Percentiles rank a stretch among this genome's conserved stretches.
These are phyloP conservation scores for Papilio dardanus DNA, from an alignment of 1,140 invertebrate species.

Conservation along the genomic window DNA sequence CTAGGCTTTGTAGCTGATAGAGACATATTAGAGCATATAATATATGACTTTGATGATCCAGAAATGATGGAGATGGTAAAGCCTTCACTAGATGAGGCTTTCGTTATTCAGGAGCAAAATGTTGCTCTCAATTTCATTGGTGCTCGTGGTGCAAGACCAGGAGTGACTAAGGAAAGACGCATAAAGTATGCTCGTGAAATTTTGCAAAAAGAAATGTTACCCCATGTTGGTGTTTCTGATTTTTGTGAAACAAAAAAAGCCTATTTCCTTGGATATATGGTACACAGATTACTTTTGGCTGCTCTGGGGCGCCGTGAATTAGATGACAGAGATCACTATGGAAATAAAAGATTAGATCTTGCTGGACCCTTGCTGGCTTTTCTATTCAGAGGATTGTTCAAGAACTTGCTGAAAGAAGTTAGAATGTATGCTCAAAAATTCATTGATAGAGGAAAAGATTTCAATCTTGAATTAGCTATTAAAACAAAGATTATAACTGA, in stretches of 20 bases:
- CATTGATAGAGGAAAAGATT: conserved; percentile 99
- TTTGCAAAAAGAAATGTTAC: conserved; percentile 99
- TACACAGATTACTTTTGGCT: conserved; percentile 96
- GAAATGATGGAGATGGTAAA: conserved; percentile 99
- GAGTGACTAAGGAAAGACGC: conserved; percentile 99
- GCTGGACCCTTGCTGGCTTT: conserved; percentile 98
- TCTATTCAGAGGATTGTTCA: conserved; percentile 96
- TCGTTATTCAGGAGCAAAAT: conserved; percentile 99
- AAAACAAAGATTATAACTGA: conserved; percentile 99
- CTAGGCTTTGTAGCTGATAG: conserved; percentile 99
- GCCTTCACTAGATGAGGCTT: conserved; percentile 99
- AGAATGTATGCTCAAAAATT: conserved; percentile 99
- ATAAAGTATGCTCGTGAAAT: conserved; percentile 99
- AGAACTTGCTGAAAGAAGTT: conserved; percentile 97
- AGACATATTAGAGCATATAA: conserved; percentile 99
- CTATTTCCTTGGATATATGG: conserved; percentile 99
- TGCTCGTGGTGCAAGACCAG: conserved; percentile 96
- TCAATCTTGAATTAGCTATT: conserved; percentile 98
- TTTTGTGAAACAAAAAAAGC: conserved; percentile 99
- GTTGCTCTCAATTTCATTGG: conserved; percentile 99
- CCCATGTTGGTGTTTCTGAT: conserved; percentile 99
- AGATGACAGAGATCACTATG: conserved; percentile 99
- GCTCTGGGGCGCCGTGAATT: conserved; percentile 97
- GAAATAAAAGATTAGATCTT: conserved; percentile 98
- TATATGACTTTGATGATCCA: conserved; percentile 99